A percentile compares a stretch with the other conserved stretches of the same genome.
phyloP scores from a whole-genome alignment of 2,113 vertebrate genomes.

The Chrysochloris asiatica region DNA sequence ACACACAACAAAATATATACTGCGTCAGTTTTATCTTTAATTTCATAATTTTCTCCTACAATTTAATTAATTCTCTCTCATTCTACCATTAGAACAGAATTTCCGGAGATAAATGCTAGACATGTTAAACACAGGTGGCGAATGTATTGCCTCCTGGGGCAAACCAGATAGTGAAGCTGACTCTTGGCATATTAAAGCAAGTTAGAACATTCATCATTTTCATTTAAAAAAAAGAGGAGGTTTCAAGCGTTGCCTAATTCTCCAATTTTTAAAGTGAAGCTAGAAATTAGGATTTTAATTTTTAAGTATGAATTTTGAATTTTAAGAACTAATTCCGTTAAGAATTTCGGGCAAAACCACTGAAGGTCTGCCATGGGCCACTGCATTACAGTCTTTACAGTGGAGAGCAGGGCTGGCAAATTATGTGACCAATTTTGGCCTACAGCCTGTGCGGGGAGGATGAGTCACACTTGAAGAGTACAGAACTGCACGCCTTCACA shows the following conservation, averaged over 20 bases:
- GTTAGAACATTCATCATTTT: constrained; percentile 11
- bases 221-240: background rate
- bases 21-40: background rate
- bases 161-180: background rate
- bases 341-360: constrained; percentile 4
- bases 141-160: background rate
- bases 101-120: background rate
- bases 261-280: constrained; percentile 18
- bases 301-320: background rate
- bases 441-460: background rate
- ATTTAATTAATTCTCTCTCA: constrained; percentile 15
- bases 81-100: background rate
- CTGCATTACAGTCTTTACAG: background rate
- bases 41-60: constrained; percentile 6
- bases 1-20: too few species aligned
- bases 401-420: background rate
- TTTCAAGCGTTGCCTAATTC: background rate
- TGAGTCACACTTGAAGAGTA: background rate
- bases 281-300: constrained; percentile 31
- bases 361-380: background rate
- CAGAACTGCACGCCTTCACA: background rate
- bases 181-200: background rate
- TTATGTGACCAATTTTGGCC: background rate
- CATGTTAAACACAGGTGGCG: background rate
- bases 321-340: background rate